Conservation (phyloP, 2,888 invertebrate genomes). For the Folsomia manolachei region DNA sequence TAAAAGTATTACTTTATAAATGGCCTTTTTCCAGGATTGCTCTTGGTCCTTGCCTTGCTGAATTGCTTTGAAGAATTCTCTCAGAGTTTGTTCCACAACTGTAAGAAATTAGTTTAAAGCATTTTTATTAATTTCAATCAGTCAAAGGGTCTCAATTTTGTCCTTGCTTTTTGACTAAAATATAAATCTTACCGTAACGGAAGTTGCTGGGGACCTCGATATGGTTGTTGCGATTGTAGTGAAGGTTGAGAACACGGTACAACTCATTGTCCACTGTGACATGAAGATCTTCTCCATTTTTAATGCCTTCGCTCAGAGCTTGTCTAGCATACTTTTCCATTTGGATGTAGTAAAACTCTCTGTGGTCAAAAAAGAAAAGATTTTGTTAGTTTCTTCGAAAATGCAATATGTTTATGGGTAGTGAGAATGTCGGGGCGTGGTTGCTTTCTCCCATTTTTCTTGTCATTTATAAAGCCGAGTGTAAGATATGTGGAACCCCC, state of each 20-base stretch:
- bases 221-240: slow-evolving; percentile 97
- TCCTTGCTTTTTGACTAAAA: no score
- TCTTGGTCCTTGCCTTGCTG: slow-evolving; percentile 94
- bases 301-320: slow-evolving; percentile 93
- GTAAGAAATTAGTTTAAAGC: no score
- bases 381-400: slow-evolving; percentile 3
- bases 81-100: slow-evolving; percentile 95
- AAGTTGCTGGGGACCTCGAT: slow-evolving; percentile 97
- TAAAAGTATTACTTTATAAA: slow-evolving; percentile 71
- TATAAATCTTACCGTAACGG: no score
- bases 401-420: no score
- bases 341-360: slow-evolving; percentile 99
- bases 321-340: slow-evolving; percentile 99
- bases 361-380: slow-evolving; percentile 56
- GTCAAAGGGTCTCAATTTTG: no score
- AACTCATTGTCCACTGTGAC: slow-evolving; percentile 95
- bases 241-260: slow-evolving; percentile 95
- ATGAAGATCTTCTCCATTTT: slow-evolving; percentile 85
- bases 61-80: slow-evolving; percentile 98
- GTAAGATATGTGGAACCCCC: no score
- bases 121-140: no score
- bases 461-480: no score
- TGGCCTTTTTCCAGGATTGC: slow-evolving; percentile 99
- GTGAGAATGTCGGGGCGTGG: no score
- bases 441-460: no score